phyloP scores from a whole-genome alignment of 2,113 vertebrate genomes.

The Muntiacus muntjak region DNA sequence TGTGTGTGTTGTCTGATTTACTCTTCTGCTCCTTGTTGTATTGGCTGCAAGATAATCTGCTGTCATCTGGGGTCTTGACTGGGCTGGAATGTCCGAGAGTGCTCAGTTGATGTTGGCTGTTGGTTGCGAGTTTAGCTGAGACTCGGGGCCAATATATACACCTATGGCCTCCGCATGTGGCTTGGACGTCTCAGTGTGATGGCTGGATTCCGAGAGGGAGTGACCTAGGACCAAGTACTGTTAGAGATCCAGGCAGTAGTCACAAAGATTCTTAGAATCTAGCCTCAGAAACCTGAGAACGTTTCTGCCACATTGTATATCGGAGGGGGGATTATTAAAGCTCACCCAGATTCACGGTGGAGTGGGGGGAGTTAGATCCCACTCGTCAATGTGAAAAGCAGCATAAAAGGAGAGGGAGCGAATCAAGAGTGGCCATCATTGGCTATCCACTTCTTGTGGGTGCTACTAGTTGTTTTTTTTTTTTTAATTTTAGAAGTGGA shows the following conservation, averaged over 20 bases:
- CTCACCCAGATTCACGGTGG: not conserved
- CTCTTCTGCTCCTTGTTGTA: not conserved
- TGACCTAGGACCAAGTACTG: not conserved
- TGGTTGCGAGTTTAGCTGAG: not conserved
- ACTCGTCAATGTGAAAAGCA: not conserved
- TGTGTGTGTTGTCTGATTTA: not conserved
- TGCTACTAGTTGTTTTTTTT: not conserved
- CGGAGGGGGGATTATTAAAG: not conserved
- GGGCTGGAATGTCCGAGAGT: not conserved
- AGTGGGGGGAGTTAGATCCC: not conserved
- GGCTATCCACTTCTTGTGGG: not conserved
- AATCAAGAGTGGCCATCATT: not conserved
- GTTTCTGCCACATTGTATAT: not conserved
- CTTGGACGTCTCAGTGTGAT: not conserved
- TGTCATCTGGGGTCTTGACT: not conserved
- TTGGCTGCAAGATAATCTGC: not conserved
- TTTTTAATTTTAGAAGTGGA: not conserved
- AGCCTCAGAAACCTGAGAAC: not conserved
- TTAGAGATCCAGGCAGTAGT: not conserved
- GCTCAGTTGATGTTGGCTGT: not conserved
- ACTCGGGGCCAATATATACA: not conserved
- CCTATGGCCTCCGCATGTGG: not conserved
- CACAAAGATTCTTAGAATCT: not conserved
- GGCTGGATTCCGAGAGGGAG: not conserved
- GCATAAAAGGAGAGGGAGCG: not conserved